Base-by-base conservation (phyloP, 1,140 invertebrate genomes). In the Solenopsis invicta region DNA sequence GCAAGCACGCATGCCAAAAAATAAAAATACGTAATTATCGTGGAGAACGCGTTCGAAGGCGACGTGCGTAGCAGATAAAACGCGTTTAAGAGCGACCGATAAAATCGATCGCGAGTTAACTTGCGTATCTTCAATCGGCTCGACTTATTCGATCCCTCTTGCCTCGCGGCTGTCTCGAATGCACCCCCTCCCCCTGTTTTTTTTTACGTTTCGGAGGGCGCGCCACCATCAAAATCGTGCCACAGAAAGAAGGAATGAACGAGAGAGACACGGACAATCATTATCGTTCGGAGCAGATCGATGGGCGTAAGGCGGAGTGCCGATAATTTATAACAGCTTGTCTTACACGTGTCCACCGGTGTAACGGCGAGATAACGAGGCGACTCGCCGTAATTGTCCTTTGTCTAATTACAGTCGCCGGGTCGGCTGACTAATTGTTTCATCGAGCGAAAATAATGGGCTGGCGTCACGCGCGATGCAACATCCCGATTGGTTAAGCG, bases 361-460 rank as follows among this genome's bases (percentile, higher is more conserved):
- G 52, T 80, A 86, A 74, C 78, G 50, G 54, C 52, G 67, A 85
- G 87, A 90, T 89, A 91, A 89, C 89, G 85, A 87, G 80, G 80
- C 85, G 85, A 89, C 45, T 80, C 69, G 66, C 61, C 52, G 80
- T 91, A 91, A 91, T 91, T 90, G 87, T 90, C 84, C 87, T 87
- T 90, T 91, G 89, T 89, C 85, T 91, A 90, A 91, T 91, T 91
- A 90, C 77, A 88, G 87, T 81, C 71, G 81, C 61, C 75, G 56
- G 66, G 54, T 67, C 48, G 29, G 76, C 74, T 89, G 90, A 87
- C 91, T 92, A 92, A 92, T 92, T 92, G 91, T 92, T 92, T 92
- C 91, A 90, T 92, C 89, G 85, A 85, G 77, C 69, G 86, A 88
- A 87, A 91, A 92, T 92, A 92, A 92, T 92, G 89, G 91, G 86